Conservation (phyloP, 2,113 vertebrate genomes). For the Solenodon paradoxus region DNA sequence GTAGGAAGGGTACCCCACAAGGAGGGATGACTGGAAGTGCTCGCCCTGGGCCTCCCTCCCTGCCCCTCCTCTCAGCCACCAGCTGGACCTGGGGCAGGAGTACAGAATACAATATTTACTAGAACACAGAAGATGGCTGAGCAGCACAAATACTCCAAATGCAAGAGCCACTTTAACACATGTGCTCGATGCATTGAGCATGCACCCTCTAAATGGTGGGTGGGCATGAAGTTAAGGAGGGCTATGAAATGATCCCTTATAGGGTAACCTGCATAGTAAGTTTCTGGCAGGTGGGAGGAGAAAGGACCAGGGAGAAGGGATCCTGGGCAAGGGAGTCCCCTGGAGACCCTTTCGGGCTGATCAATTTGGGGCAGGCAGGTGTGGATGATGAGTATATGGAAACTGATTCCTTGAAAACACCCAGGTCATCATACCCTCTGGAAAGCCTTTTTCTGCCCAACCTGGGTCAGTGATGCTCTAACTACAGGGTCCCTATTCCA, state of each 20-base stretch:
- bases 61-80: neutral
- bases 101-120: no score
- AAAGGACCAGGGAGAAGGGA: neutral
- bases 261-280: no score
- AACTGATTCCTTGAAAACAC: neutral
- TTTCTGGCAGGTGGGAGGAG: neutral
- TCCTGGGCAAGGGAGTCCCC: neutral
- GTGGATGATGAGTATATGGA: neutral
- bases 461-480: neutral
- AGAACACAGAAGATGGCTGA: neutral
- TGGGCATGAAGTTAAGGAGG: no score
- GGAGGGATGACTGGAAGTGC: neutral
- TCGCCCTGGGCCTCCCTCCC: accelerated
- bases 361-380: accelerated
- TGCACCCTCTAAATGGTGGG: neutral
- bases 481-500: neutral
- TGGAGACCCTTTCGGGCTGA: neutral
- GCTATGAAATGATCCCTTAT: neutral
- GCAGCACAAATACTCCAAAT: neutral
- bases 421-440: neutral
- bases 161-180: neutral
- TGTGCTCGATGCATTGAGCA: neutral
- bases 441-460: neutral
- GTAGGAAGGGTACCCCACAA: accelerated
- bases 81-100: accelerated